Base-by-base conservation (phyloP, 2,113 vertebrate species). In the Bos javanicus region DNA sequence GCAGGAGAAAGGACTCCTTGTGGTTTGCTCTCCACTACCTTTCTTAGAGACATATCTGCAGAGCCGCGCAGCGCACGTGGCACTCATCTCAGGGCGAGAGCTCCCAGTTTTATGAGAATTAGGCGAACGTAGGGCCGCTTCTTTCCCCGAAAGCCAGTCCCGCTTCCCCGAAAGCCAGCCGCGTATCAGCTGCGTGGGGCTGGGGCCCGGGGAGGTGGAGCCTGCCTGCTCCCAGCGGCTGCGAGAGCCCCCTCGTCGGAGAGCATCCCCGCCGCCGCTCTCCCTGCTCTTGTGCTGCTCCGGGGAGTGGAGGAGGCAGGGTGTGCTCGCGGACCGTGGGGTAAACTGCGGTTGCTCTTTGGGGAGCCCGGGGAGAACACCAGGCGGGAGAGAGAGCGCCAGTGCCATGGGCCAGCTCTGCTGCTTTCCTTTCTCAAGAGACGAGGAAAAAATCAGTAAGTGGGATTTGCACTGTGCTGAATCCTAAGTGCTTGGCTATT, bases 321-420 rank as follows among this genome's bases (percentile, higher is more conserved):
- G 94, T 94, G 96, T 96, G 85, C 94, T 81, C 95, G 0, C 92
- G 90, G 94, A 39, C 25, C 87, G 3, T 71, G 95, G 97, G 93
- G 57, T 14, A 50, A 19, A 50, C 97, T 90, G 54, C 98, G 48
- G 97, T 92, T 98, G 98, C 92, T 62, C 52, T 85, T 85, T n/a
- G 90, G 97, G 97, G 98, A 93, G 90, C 97, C 39, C 54, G 46
- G 86, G 25, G 98, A 97, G 97, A 96, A 97, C 97, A 96, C 62
- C 93, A 43, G 97, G 83, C 48, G 87, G 92, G 93, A 67, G 95
- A 86, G 88, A 86, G 88, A 95, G 97, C 80, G 94, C 98, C 98
- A 98, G 98, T 98, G 98, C 98, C 99, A 99, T 99, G 99, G 99
- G 99, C 98, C 99, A 99, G 99, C 99, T 99, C 94, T 99, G 99